Conservation (phyloP, 2,888 invertebrate species). For the Lamproptera curius region DNA sequence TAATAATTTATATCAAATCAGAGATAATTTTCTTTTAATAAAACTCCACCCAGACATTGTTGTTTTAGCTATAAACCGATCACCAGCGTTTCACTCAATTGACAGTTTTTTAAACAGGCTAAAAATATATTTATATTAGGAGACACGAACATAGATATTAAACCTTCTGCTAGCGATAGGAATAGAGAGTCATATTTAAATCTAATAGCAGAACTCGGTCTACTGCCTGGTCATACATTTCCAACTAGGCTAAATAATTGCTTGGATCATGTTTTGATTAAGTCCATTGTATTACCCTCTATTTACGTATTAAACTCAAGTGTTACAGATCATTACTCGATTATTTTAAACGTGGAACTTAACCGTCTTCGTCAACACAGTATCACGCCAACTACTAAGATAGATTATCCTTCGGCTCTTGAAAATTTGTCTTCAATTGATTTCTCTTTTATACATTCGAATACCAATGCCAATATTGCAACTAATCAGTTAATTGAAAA, state of each 20-base stretch:
- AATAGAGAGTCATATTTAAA: background rate
- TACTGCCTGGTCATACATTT: background rate
- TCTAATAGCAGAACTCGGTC: background rate
- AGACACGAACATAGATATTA: background rate
- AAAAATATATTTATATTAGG: background rate
- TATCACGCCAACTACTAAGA: background rate
- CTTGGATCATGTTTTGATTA: background rate
- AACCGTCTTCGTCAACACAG: background rate
- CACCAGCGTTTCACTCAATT: too few species aligned
- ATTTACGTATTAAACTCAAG: background rate
- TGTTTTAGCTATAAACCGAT: background rate
- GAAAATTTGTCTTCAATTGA: background rate
- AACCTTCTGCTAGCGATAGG: background rate
- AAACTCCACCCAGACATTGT: background rate
- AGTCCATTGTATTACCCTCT: background rate
- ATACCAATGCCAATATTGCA: background rate
- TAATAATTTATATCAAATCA: background rate
- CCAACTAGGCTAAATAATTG: constrained; percentile 1
- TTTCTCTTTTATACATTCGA: background rate
- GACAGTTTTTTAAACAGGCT: background rate
- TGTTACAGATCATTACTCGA: background rate
- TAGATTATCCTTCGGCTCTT: background rate
- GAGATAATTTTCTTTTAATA: background rate
- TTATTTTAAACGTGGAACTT: background rate
- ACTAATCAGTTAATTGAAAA: background rate